Conservation (phyloP, 2,888 invertebrate species). For the Sycophila texana region DNA sequence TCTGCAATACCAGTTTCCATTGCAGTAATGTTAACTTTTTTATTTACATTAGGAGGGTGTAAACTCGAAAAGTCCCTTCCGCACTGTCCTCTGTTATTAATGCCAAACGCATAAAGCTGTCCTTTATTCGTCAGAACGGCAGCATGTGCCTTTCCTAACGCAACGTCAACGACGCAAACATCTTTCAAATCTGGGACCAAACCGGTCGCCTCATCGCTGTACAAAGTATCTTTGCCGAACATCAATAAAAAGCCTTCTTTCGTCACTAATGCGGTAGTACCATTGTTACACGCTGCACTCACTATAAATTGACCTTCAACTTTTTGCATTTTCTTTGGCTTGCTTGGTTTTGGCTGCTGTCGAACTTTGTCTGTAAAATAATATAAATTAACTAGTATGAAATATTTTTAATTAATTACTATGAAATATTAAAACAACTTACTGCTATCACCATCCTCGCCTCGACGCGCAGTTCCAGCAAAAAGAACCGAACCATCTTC, state of each 20-base stretch:
- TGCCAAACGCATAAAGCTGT: conserved; percentile 95
- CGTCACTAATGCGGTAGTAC: conserved; percentile 94
- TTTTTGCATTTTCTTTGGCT: conserved; percentile 94
- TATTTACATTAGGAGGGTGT: conserved; percentile 71
- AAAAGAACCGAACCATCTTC: conserved; percentile 95
- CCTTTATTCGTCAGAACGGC: conserved; percentile 92
- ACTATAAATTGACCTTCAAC: conserved; percentile 90
- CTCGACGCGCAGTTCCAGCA: conserved; percentile 89
- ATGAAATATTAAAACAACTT: conserved; percentile 59
- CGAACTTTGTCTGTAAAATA: conserved; percentile 77
- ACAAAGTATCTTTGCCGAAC: conserved; percentile 95
- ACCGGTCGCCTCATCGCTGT: conserved; percentile 85
- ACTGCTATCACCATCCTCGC: conserved; percentile 94
- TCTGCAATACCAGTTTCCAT: conserved; percentile 78
- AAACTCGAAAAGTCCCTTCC: conserved; percentile 88
- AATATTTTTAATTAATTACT: no score
- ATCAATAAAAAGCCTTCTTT: conserved; percentile 92
- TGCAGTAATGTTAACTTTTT: conserved; percentile 75
- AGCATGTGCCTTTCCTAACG: conserved; percentile 96
- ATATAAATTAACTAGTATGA: neutral
- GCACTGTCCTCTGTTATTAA: conserved; percentile 98
- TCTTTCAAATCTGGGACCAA: conserved; percentile 86
- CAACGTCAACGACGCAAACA: conserved; percentile 81
- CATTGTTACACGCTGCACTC: conserved; percentile 94
- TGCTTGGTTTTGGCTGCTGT: conserved; percentile 91